phyloP scores from a whole-genome alignment of 2,888 invertebrate species.

The Philonicus albiceps region DNA sequence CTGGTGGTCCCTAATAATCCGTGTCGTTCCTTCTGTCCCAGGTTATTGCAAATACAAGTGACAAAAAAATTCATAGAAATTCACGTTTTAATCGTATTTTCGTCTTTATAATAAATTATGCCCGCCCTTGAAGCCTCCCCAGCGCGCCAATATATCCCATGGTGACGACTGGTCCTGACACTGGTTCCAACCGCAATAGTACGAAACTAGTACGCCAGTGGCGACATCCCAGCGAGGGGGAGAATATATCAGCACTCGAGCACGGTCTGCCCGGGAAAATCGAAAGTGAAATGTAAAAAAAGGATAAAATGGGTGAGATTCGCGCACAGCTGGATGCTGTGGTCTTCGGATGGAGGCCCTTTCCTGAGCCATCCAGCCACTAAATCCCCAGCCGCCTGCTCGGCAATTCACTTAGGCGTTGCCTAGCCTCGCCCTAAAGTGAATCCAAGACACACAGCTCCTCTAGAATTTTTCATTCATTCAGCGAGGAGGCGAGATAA shows the following conservation, averaged over 20 bases:
- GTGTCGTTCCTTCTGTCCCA: not conserved
- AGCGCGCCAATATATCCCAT: not conserved
- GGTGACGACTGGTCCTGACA: not conserved
- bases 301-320: not conserved
- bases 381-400: not conserved
- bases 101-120: not conserved
- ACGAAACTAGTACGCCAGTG: not conserved
- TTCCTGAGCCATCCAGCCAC: not conserved
- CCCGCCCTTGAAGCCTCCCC: not conserved
- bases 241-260: not conserved
- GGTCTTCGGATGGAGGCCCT: not conserved
- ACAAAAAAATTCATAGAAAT: not conserved
- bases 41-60: not conserved
- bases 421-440: not conserved
- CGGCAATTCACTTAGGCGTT: not conserved
- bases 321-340: not conserved
- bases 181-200: not conserved
- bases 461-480: slow-evolving; percentile 14
- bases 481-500: not conserved
- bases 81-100: slow-evolving; percentile 5
- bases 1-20: not conserved
- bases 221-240: not conserved
- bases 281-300: slow-evolving; percentile 6
- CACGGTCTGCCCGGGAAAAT: not conserved
- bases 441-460: not conserved